Evolutionary conservation across 1,140 invertebrate species (phyloP).

Genomic region (Periplaneta americana): DNA sequence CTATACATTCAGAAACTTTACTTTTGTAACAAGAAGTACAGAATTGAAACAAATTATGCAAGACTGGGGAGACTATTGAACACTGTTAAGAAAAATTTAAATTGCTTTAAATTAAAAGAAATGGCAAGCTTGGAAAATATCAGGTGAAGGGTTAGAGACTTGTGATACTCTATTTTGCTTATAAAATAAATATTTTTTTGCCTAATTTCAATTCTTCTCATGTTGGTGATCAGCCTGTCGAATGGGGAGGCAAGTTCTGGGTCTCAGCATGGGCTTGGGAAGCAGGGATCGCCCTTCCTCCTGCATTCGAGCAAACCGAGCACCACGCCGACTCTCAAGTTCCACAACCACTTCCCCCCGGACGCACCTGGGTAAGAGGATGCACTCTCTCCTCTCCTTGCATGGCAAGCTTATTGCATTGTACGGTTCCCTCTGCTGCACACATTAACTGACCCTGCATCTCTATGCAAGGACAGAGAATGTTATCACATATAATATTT

Average conservation of each 20-base stretch:
- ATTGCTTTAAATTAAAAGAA: too few species aligned
- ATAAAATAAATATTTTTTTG: not conserved
- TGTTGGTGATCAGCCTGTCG: constrained; percentile 35
- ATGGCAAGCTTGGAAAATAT: not conserved
- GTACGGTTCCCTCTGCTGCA: constrained; percentile 9
- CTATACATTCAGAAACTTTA: too few species aligned
- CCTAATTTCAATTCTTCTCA: constrained; percentile 1
- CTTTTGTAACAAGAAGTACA: too few species aligned
- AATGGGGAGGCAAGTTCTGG: constrained; percentile 47
- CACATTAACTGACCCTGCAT: not conserved
- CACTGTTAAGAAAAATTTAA: too few species aligned
- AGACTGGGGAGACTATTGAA: too few species aligned
- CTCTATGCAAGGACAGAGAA: not conserved
- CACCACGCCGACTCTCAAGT: constrained; percentile 76
- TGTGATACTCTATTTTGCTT: not conserved
- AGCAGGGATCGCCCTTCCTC: constrained; percentile 63
- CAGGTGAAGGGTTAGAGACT: not conserved
- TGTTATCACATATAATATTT: too few species aligned
- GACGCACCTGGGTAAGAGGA: constrained; percentile 65
- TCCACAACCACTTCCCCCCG: constrained; percentile 87
- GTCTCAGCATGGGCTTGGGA: constrained; percentile 7
- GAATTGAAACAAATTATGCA: too few species aligned
- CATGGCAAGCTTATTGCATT: not conserved
- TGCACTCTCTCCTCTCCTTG: not conserved
- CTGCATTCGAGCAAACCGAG: constrained; percentile 47